Base-by-base conservation (phyloP, 2,888 invertebrate genomes). In the Clanis bilineata region DNA sequence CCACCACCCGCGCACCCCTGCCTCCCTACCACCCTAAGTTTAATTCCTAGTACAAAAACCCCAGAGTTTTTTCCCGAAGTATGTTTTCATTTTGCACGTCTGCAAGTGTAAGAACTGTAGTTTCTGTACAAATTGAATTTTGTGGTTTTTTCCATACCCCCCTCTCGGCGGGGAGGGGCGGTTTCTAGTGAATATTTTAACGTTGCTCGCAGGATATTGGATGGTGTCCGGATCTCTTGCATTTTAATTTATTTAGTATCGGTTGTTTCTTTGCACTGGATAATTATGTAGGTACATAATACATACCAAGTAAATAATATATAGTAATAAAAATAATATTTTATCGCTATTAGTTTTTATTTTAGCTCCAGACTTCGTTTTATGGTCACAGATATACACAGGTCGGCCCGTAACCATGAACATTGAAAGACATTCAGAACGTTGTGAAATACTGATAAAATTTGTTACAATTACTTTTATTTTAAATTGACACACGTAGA, bases 101-200 rank as follows among this genome's bases (percentile, higher is more conserved):
- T 85, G 82, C 77, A 79, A 80, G 79, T 85, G 82, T 77, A 80
- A 80, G 79, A 76, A 77, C 76, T 72, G 74, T 73, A 74, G 78
- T 74, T 80, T 81, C 80, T 78, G 79, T 80, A 86, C 85, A 91
- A 91, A 91, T 90, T 90, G 91, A 90, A 90, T 91, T 90, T 88
- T 89, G 90, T 85, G 91, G 91, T 90, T 82, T 68, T 83, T 79
- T 75, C 45, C 39, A 32, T n/a, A 22, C 21, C 44, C 44, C 18
- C 47, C 23, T 6, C 7, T 6, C 28, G 10, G 15, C 4, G 32
- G 12, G 10, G 51, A 32, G 28, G 51, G 32, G 51, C 32, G 28
- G 51, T 18, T 51, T 32, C 28, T 28, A 51, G 79, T 85, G 90
- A 88, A 90, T 90, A 90, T 89, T 88, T 90, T 83, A 88, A 74